Base-by-base conservation (phyloP, 2,888 invertebrate species). In the Lasioglossum vierecki region DNA sequence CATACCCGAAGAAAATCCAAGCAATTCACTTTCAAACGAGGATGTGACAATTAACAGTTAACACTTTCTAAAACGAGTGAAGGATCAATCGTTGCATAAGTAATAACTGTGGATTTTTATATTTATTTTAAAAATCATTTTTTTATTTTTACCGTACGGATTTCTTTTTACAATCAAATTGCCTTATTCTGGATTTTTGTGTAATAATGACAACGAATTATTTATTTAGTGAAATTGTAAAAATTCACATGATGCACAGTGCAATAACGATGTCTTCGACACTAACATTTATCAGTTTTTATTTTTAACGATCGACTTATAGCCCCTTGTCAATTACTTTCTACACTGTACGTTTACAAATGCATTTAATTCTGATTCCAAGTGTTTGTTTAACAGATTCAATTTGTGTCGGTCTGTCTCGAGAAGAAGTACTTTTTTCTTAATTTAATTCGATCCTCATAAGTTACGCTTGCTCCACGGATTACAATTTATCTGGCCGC, bases 1-100 rank as follows among this genome's bases (percentile, higher is more conserved):
- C 13, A 18, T n/a, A 15, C 0, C 26, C 75, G n/a, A 39, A 22
- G 60, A 74, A 68, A 74, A 71, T 49, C 35, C 11, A 41, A 8
- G 60, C 75, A 49, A 70, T 82, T 82, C 60, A 60, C 81, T 82
- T 82, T 82, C 82, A 35, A 68, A 30, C 15, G 44, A 68, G 53
- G 41, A 80, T 81, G 46, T n/a, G 81, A 60, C 81, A 68, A 57
- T 82, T 72, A 18, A 41, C 30, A n/a, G 30, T 30, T 63, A 30
- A 63, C 63, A 49, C 82, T 82, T 82, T 81, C 82, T 80, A 80
- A n/a, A 13, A 22, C 22, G 44, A 11, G 30, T 13, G 18, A 44
- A 66, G n/a, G 41, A 53, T 53, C 22, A 22, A 53, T 53, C 49
- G 8, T 53, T 53, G 49, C 49, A 22, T 8, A 8, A 22, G 49